phyloP scores from a whole-genome alignment of 2,888 invertebrate species.

The Bellardia bayeri region DNA sequence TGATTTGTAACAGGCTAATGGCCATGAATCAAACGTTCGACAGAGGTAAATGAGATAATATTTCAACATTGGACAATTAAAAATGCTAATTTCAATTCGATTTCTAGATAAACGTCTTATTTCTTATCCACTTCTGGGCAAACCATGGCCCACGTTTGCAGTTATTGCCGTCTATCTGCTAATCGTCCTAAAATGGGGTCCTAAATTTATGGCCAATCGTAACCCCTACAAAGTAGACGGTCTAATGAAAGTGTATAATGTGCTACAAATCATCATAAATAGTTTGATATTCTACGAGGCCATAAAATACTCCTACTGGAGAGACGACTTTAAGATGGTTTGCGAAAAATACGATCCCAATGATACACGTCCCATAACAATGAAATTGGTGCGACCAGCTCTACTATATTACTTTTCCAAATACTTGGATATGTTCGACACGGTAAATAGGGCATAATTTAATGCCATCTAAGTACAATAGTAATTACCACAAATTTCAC shows the following conservation, averaged over 20 bases:
- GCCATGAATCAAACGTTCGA: not conserved
- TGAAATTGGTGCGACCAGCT: constrained; percentile 84
- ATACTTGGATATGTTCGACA: constrained; percentile 88
- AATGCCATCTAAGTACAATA: not conserved
- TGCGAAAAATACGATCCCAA: constrained; percentile 72
- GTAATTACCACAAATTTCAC: too few relatives aligned
- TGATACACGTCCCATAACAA: constrained; percentile 75
- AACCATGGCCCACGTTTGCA: constrained; percentile 85
- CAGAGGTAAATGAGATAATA: constrained; percentile 33
- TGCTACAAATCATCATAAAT: constrained; percentile 84
- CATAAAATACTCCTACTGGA: constrained; percentile 62
- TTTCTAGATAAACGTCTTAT: constrained; percentile 60
- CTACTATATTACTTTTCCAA: constrained; percentile 88
- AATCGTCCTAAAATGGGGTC: constrained; percentile 89
- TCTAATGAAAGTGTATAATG: constrained; percentile 88
- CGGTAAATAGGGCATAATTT: constrained; percentile 84
- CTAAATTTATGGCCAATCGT: constrained; percentile 87
- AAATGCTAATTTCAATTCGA: not conserved
- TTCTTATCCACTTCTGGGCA: constrained; percentile 33
- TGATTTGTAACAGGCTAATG: constrained; percentile 18
- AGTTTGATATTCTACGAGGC: constrained; percentile 59
- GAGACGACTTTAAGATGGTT: constrained; percentile 69
- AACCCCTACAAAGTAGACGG: constrained; percentile 87
- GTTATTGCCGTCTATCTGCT: constrained; percentile 86
- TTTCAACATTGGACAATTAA: not conserved